These are phyloP conservation scores for Zalophus californianus DNA, from an alignment of 2,797 vertebrate species.

Conservation along the genomic window DNA sequence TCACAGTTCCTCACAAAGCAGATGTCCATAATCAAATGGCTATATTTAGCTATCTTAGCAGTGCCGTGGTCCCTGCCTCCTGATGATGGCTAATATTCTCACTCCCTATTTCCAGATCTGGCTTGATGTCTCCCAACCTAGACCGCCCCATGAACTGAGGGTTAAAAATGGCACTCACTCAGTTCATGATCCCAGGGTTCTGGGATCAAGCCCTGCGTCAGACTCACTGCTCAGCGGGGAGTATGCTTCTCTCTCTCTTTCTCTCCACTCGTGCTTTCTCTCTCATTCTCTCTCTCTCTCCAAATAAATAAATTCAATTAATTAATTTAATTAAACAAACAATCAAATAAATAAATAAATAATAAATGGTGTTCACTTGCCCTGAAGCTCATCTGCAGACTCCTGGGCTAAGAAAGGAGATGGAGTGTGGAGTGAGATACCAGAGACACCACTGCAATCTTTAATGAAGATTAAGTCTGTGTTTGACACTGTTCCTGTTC, in stretches of 20 bases:
- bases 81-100: not conserved
- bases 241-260: no score
- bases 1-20: slow-evolving; percentile 49
- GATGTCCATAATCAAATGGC: not conserved
- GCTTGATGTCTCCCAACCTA: not conserved
- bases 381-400: not conserved
- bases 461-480: not conserved
- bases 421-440: not conserved
- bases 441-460: not conserved
- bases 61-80: not conserved
- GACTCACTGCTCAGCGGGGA: no score
- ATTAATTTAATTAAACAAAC: no score
- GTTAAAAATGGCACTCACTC: no score
- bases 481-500: not conserved
- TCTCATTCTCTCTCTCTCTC: no score
- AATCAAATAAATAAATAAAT: no score
- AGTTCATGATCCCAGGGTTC: no score
- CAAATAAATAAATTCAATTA: no score
- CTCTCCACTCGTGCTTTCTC: no score
- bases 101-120: not conserved
- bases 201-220: no score
- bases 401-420: not conserved
- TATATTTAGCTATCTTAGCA: not conserved
- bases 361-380: not conserved
- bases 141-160: not conserved